These are phyloP conservation scores for Temnothorax rugatulus DNA, from an alignment of 2,888 invertebrate species.

Conservation along the genomic window DNA sequence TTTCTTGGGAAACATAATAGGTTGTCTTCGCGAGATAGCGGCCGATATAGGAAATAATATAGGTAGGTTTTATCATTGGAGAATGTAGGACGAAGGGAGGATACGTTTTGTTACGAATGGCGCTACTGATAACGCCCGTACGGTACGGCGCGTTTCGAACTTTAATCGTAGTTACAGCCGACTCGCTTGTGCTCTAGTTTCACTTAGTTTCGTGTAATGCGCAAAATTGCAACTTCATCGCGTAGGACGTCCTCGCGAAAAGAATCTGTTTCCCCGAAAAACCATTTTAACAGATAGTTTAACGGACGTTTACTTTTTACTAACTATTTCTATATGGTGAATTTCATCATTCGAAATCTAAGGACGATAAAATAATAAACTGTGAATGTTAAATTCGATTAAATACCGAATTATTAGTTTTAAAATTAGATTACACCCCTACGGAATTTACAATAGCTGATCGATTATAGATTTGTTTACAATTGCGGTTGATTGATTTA, in stretches of 20 bases:
- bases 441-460: not conserved
- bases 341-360: not conserved
- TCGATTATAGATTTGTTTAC: slow-evolving; percentile 20
- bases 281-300: not conserved
- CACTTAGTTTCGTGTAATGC: slow-evolving; percentile 55
- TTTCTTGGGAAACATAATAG: slow-evolving; percentile 17
- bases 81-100: slow-evolving; percentile 56
- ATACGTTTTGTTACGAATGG: slow-evolving; percentile 67
- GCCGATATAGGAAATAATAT: slow-evolving; percentile 45
- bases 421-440: not conserved
- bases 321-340: not conserved
- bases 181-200: slow-evolving; percentile 66
- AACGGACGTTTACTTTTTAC: not conserved
- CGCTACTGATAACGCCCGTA: slow-evolving; percentile 59
- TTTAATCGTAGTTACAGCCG: slow-evolving; percentile 75
- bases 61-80: slow-evolving; percentile 55
- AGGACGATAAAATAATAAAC: not conserved
- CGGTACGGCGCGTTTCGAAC: slow-evolving; percentile 61
- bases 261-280: slow-evolving; percentile 27
- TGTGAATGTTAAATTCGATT: slow-evolving; percentile 5
- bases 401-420: slow-evolving; percentile 3
- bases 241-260: slow-evolving; percentile 15
- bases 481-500: slow-evolving; percentile 30
- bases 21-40: slow-evolving; percentile 22
- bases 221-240: slow-evolving; percentile 51